These are phyloP conservation scores for Lindbergichthys nudifrons DNA, from an alignment of 2,797 vertebrate species.

Conservation along the genomic window DNA sequence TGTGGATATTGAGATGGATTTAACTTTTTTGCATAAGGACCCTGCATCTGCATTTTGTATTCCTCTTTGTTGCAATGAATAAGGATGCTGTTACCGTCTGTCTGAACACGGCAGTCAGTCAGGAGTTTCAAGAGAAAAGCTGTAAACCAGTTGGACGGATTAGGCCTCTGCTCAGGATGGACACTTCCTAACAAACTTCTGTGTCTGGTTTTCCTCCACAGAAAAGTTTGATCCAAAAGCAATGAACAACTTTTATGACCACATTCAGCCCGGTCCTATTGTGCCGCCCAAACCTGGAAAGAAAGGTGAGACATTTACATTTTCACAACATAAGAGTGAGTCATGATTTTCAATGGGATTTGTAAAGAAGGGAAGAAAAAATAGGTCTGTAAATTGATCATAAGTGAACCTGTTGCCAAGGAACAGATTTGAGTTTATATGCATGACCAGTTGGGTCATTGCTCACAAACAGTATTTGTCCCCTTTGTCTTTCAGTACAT, in stretches of 20 bases:
- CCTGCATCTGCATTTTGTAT: too few species aligned
- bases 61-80: background rate
- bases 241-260: slow-evolving; percentile 96
- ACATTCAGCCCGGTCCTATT: slow-evolving; percentile 95
- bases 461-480: slow-evolving; percentile 2
- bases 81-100: background rate
- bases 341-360: background rate
- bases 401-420: background rate
- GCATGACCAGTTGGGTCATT: background rate
- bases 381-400: background rate
- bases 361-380: background rate
- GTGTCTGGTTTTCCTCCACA: slow-evolving; percentile 72
- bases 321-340: background rate
- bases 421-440: background rate
- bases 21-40: background rate
- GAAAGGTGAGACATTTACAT: slow-evolving; percentile 86
- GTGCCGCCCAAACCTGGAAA: slow-evolving; percentile 93
- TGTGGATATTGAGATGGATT: background rate
- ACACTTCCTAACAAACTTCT: slow-evolving; percentile 23
- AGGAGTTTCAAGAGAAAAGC: background rate
- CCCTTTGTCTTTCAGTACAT: background rate
- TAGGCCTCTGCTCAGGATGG: slow-evolving; percentile 12
- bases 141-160: slow-evolving; percentile 5
- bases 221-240: slow-evolving; percentile 97
- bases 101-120: background rate